phyloP scores from a whole-genome alignment of 2,113 vertebrate species.

The Crotophaga sulcirostris region DNA sequence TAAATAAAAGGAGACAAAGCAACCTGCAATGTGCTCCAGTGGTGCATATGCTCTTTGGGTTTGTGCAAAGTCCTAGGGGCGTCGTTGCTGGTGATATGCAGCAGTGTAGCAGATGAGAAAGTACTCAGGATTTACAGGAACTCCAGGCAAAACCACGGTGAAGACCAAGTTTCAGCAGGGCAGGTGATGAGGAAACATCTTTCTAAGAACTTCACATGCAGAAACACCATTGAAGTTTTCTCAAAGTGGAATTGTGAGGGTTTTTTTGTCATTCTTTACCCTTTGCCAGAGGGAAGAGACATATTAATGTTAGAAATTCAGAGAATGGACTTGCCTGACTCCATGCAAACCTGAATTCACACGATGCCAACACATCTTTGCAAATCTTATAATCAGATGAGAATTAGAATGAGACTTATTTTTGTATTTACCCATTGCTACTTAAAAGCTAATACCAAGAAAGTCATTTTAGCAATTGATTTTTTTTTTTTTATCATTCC shows the following conservation, averaged over 20 bases:
- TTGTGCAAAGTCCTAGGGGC: neutral
- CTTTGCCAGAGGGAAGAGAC: neutral
- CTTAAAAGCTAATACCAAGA: neutral
- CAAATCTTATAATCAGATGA: neutral
- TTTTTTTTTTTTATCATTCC: neutral
- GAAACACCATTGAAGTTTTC: neutral
- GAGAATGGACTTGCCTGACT: neutral
- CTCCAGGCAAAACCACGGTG: neutral
- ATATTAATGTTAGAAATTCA: neutral
- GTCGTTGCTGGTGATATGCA: accelerated
- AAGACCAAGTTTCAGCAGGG: neutral
- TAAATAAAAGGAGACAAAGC: neutral
- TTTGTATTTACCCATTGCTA: neutral
- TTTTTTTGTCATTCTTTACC: neutral
- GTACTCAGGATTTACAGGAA: neutral
- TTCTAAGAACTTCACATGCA: neutral
- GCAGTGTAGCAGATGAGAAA: neutral
- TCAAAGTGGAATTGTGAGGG: neutral
- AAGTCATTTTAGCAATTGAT: neutral
- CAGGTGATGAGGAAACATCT: neutral
- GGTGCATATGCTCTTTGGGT: neutral
- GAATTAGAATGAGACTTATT: neutral
- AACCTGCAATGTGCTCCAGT: neutral
- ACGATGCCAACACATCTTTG: neutral
- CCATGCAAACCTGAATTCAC: neutral